Conservation (phyloP, 2,113 vertebrate species). For the Actinemys pallida region DNA sequence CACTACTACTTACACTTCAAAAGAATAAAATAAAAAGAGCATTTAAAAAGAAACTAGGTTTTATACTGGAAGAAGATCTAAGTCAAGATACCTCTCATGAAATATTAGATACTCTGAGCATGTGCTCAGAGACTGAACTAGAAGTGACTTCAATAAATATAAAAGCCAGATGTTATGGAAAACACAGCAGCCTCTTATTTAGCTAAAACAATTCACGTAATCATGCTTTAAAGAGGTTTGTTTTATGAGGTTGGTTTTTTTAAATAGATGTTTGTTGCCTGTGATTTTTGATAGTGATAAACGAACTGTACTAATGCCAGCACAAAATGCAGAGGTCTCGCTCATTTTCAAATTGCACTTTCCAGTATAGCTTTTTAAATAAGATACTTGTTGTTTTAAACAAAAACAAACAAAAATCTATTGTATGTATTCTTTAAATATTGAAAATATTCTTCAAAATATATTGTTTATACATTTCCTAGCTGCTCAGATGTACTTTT, state of each 20-base stretch:
- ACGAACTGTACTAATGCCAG: constrained; percentile 67
- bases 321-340: constrained; percentile 76
- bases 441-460: constrained; percentile 82
- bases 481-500: constrained; percentile 80
- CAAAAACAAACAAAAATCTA: constrained; percentile 44
- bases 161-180: constrained; percentile 62
- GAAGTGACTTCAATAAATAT: constrained; percentile 61
- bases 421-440: constrained; percentile 81
- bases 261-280: constrained; percentile 7
- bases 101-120: constrained; percentile 33
- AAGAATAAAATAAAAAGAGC: constrained; percentile 70
- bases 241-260: constrained; percentile 3
- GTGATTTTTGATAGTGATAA: constrained; percentile 37
- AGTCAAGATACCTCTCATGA: constrained; percentile 44
- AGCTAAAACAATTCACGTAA: constrained; percentile 28
- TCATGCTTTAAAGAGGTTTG: constrained; percentile 9
- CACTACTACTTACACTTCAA: constrained; percentile 70
- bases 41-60: constrained; percentile 52
- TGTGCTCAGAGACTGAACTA: not conserved
- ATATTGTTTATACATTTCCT: constrained; percentile 81
- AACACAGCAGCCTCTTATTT: constrained; percentile 51
- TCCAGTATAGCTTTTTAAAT: constrained; percentile 86
- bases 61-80: constrained; percentile 71
- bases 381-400: constrained; percentile 76
- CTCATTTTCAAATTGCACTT: constrained; percentile 82